Percentiles rank a stretch among this genome's conserved stretches.
phyloP scores from a whole-genome alignment of 2,888 invertebrate genomes.

The Epinotia bilunana region DNA sequence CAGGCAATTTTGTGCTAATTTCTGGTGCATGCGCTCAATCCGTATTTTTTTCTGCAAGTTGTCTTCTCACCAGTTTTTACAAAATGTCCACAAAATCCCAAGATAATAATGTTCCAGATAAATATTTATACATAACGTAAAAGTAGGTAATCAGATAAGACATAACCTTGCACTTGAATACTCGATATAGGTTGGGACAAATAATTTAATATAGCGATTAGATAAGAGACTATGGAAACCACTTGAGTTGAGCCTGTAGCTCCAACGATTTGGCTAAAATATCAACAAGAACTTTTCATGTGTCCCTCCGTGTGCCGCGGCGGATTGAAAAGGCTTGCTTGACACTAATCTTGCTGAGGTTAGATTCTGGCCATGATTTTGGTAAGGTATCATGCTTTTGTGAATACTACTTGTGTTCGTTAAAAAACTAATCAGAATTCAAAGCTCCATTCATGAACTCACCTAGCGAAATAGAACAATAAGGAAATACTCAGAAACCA shows the following conservation, averaged over 20 bases:
- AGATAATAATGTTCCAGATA: neutral
- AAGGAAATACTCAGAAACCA: slow-evolving; percentile 81
- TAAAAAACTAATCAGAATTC: slow-evolving; percentile 70
- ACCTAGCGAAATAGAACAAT: slow-evolving; percentile 70
- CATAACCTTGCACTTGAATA: slow-evolving; percentile 20
- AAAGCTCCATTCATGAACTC: slow-evolving; percentile 72
- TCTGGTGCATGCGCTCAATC: too few species aligned
- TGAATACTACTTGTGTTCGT: slow-evolving; percentile 44
- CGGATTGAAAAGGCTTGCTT: too few species aligned
- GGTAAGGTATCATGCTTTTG: too few species aligned
- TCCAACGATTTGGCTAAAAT: neutral
- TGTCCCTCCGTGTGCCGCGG: slow-evolving; percentile 33
- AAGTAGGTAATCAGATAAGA: slow-evolving; percentile 1
- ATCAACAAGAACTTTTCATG: neutral
- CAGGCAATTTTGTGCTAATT: too few species aligned
- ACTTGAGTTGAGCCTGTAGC: neutral
- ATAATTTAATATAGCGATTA: slow-evolving; percentile 5
- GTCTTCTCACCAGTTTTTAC: neutral
- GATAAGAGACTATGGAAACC: slow-evolving; percentile 5
- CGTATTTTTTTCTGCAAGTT: too few species aligned
- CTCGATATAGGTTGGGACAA: neutral
- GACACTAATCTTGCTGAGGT: too few species aligned
- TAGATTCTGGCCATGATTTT: too few species aligned
- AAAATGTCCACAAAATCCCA: neutral
- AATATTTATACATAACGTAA: neutral